Evolutionary conservation across 2,113 vertebrate genomes (phyloP).

Genomic region (Hyaena hyaena): DNA sequence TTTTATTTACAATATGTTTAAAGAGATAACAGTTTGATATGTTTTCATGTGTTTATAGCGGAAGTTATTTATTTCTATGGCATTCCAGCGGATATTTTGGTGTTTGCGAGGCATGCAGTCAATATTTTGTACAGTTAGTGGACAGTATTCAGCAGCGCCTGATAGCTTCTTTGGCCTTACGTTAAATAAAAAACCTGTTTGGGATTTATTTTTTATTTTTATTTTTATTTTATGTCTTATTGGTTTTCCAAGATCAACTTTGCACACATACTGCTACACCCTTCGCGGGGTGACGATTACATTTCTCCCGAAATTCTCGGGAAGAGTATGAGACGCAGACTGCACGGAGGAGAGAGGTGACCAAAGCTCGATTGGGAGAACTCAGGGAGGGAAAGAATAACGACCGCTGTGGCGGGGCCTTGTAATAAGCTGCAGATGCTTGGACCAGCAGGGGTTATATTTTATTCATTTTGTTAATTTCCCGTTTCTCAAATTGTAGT

Average conservation of each 20-base stretch:
- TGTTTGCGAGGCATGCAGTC: conserved; percentile 92
- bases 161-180: conserved; percentile 88
- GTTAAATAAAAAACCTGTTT: conserved; percentile 87
- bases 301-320: conserved; percentile 72
- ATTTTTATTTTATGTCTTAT: conserved; percentile 84
- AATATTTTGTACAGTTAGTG: conserved; percentile 92
- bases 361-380: conserved; percentile 57
- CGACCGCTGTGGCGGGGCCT: conserved; percentile 60
- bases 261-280: conserved; percentile 81
- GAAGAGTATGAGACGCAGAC: conserved; percentile 34
- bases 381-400: background rate
- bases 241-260: conserved; percentile 82
- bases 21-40: conserved; percentile 92
- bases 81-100: conserved; percentile 91
- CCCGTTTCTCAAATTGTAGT: conserved; percentile 81
- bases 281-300: conserved; percentile 80
- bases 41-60: conserved; percentile 93
- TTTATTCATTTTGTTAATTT: conserved; percentile 84
- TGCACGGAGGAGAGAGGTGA: conserved; percentile 53
- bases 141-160: conserved; percentile 90
- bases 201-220: conserved; percentile 79
- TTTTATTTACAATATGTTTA: conserved; percentile 93
- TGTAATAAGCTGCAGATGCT: conserved; percentile 74
- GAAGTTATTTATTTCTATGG: conserved; percentile 93
- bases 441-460: conserved; percentile 79